Evolutionary conservation across 2,113 vertebrate species (phyloP).

Genomic region (Cyprinodon variegatus): DNA sequence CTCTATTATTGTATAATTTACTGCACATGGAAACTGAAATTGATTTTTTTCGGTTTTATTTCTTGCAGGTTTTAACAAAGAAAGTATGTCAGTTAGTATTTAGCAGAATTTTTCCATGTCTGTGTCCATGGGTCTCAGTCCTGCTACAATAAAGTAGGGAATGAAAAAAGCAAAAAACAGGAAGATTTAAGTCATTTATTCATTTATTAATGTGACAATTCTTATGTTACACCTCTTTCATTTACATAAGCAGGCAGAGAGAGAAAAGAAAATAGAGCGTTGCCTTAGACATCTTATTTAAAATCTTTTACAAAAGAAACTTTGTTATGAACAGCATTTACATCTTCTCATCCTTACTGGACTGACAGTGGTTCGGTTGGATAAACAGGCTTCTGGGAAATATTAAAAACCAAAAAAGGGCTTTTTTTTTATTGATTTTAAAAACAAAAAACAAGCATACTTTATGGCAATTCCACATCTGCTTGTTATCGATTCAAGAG

Average conservation of each 20-base stretch:
- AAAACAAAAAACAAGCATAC: not conserved
- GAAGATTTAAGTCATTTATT: slow-evolving; percentile 68
- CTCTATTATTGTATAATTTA: too few species aligned
- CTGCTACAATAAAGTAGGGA: too few species aligned
- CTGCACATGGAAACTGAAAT: too few species aligned
- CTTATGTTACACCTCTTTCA: slow-evolving; percentile 70
- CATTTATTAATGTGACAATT: slow-evolving; percentile 75
- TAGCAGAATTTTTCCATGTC: too few species aligned
- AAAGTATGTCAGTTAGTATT: too few species aligned
- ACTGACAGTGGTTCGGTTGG: slow-evolving; percentile 59
- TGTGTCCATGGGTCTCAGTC: too few species aligned
- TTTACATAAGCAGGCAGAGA: slow-evolving; percentile 71
- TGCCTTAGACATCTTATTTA: slow-evolving; percentile 75
- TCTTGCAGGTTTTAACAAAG: too few species aligned
- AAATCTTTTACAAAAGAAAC: slow-evolving; percentile 74
- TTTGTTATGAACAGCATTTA: slow-evolving; percentile 80
- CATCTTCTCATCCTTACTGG: slow-evolving; percentile 74
- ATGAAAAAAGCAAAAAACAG: not conserved
- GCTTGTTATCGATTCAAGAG: slow-evolving; percentile 25
- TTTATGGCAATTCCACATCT: slow-evolving; percentile 60
- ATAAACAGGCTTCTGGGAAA: slow-evolving; percentile 40
- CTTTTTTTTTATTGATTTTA: too few species aligned
- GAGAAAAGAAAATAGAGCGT: slow-evolving; percentile 69
- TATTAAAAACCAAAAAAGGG: not conserved
- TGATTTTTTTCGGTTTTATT: too few species aligned